Evolutionary conservation across 1,140 invertebrate species (phyloP).

Genomic region (Procambarus virginalis): DNA sequence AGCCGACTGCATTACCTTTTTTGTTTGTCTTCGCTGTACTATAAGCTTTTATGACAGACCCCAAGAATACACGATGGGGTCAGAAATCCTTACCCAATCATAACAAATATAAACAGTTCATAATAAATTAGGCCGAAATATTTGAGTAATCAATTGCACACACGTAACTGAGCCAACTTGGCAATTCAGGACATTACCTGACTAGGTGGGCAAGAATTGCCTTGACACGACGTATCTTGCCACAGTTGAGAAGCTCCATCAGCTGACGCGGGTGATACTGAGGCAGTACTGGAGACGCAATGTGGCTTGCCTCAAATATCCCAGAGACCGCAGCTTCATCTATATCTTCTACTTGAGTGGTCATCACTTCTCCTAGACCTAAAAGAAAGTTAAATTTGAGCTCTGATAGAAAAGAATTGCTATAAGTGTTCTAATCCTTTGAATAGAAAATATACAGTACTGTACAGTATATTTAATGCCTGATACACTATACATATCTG

Average conservation of each 20-base stretch:
- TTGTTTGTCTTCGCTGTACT: no score
- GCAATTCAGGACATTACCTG: constrained; percentile 73
- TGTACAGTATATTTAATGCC: not conserved
- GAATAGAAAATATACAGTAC: no score
- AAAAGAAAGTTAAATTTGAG: not conserved
- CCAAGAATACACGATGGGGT: no score
- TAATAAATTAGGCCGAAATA: no score
- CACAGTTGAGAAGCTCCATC: constrained; percentile 98
- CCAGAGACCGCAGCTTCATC: constrained; percentile 86
- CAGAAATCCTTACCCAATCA: no score
- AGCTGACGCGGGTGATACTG: constrained; percentile 99
- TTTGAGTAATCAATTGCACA: no score
- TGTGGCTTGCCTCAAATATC: constrained; percentile 95
- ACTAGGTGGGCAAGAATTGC: constrained; percentile 98
- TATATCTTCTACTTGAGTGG: constrained; percentile 51
- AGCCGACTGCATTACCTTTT: no score
- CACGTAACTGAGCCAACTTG: no score
- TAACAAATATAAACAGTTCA: no score
- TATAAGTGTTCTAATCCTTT: no score
- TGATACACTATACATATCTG: not conserved
- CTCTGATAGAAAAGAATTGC: not conserved
- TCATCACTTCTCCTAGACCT: constrained; percentile 59
- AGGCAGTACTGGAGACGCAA: constrained; percentile 97
- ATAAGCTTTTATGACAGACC: no score
- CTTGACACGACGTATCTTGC: constrained; percentile 97